Conservation (phyloP, 2,888 invertebrate genomes). For the Merodon equestris region DNA sequence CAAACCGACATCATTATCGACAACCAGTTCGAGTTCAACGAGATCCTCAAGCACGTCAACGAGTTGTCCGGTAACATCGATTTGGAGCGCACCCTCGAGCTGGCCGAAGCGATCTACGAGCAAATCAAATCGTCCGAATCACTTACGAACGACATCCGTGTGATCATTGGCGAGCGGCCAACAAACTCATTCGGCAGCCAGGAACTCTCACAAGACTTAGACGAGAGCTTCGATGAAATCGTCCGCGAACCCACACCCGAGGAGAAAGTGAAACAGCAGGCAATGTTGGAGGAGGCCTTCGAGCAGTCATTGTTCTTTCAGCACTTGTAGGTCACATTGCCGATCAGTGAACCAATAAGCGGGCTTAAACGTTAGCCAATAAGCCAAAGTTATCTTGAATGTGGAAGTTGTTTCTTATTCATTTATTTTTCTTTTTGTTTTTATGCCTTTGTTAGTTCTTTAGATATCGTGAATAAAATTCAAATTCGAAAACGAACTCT, state of each 20-base stretch:
- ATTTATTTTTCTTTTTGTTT: constrained; percentile 14
- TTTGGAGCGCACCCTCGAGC: constrained; percentile 88
- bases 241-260: constrained; percentile 73
- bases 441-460: constrained; percentile 20
- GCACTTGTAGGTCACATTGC: constrained; percentile 70
- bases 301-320: constrained; percentile 76
- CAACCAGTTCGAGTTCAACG: constrained; percentile 95
- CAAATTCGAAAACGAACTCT: too few relatives aligned
- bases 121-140: constrained; percentile 88
- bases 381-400: constrained; percentile 60
- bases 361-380: constrained; percentile 55
- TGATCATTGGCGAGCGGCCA: constrained; percentile 84
- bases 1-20: constrained; percentile 93
- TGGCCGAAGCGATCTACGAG: constrained; percentile 95
- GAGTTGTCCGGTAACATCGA: constrained; percentile 93
- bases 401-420: constrained; percentile 36
- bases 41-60: constrained; percentile 97
- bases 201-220: constrained; percentile 74
- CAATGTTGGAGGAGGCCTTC: constrained; percentile 78
- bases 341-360: neutral
- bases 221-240: constrained; percentile 76
- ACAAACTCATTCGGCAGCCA: constrained; percentile 69
- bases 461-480: constrained; percentile 51
- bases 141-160: constrained; percentile 85
- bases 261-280: constrained; percentile 75